phyloP scores from a whole-genome alignment of 2,797 vertebrate species.

The Phaenicophaeus curvirostris region DNA sequence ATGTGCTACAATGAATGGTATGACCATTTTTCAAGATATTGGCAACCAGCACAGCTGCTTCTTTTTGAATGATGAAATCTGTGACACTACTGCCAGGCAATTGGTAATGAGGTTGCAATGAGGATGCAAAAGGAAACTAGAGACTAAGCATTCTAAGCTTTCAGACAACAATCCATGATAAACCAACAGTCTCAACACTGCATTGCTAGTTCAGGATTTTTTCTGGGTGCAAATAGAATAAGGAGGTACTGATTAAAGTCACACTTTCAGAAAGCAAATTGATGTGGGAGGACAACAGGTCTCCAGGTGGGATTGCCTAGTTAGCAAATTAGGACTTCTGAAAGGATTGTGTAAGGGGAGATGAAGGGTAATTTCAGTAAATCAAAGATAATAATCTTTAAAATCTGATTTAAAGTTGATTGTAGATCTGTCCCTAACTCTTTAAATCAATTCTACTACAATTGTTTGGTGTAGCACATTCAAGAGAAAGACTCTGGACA shows the following conservation, averaged over 20 bases:
- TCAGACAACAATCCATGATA: background rate
- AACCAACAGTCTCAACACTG: background rate
- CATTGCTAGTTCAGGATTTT: background rate
- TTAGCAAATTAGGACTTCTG: background rate
- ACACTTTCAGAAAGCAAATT: background rate
- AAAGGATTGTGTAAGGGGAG: background rate
- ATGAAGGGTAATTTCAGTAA: background rate
- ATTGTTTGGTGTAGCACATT: background rate
- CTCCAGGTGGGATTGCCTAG: background rate
- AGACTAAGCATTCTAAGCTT: background rate
- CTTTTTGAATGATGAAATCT: constrained; percentile 10
- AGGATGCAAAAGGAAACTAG: background rate
- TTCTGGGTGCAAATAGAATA: background rate
- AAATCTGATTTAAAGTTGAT: background rate
- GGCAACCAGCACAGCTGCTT: background rate
- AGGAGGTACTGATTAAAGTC: background rate
- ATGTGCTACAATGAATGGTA: constrained; percentile 32
- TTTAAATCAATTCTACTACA: background rate
- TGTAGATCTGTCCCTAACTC: fast-evolving
- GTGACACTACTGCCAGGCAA: constrained; percentile 15
- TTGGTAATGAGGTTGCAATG: background rate
- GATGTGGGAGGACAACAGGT: background rate
- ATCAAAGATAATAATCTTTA: background rate
- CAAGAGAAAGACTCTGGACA: background rate
- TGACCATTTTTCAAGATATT: constrained; percentile 2